These are phyloP conservation scores for Hemibagrus guttatus DNA, from an alignment of 2,797 vertebrate species.

Conservation along the genomic window DNA sequence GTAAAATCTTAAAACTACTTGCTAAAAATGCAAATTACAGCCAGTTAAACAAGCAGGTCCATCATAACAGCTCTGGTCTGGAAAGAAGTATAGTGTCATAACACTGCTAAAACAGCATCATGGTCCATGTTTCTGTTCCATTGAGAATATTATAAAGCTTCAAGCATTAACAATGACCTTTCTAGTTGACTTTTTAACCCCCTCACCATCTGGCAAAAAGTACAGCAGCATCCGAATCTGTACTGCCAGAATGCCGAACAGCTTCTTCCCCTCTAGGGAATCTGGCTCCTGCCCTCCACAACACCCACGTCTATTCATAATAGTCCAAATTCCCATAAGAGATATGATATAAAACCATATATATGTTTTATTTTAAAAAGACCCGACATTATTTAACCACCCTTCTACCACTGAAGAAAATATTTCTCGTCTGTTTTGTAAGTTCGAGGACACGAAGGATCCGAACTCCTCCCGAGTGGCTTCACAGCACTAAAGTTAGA, in stretches of 20 bases:
- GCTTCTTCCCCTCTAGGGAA: constrained; percentile 5
- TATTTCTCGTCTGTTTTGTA: not conserved
- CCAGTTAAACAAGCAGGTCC: too few relatives aligned
- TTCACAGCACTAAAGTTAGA: not conserved
- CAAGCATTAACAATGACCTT: not conserved
- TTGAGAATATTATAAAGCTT: not conserved
- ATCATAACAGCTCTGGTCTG: too few relatives aligned
- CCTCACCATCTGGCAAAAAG: not conserved
- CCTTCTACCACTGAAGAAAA: not conserved
- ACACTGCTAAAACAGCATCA: not conserved
- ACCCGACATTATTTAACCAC: not conserved
- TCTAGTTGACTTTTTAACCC: not conserved
- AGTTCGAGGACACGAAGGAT: not conserved
- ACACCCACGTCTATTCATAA: not conserved
- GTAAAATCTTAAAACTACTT: not conserved
- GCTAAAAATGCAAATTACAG: not conserved
- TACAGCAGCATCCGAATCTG: not conserved
- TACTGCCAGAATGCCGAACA: not conserved
- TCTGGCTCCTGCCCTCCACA: not conserved
- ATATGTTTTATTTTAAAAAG: not conserved
- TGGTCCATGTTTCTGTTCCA: not conserved
- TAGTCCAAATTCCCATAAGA: not conserved
- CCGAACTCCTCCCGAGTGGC: not conserved
- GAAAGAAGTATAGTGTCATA: not conserved
- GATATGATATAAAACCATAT: not conserved